Base-by-base conservation (phyloP, 2,888 invertebrate genomes). In the Phyto melanocephala region DNA sequence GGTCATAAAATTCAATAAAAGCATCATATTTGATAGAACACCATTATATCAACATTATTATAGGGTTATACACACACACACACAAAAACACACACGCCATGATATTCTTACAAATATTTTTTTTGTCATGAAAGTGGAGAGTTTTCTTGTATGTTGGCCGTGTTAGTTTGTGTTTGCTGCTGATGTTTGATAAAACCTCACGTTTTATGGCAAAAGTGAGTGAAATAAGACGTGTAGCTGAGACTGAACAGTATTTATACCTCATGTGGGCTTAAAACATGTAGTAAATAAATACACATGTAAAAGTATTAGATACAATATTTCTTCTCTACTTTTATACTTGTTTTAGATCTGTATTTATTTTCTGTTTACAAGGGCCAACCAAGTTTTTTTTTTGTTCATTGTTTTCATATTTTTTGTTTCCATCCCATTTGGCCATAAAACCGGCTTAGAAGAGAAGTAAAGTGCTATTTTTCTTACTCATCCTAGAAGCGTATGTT, bases 1-100 rank as follows among this genome's bases (percentile, higher is more conserved):
- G 80, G 80, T 67, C 82, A 82, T 82, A 82, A 82, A 82, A 82
- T 82, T 82, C 82, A 82, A 80, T 82, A 82, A 82, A 82, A 82
- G 75, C 82, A 80, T 82, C 82, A 82, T 82, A 79, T 82, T 82
- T 82, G 80, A 82, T 82, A 71, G 71, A 80, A 80, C 75, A 76
- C 60, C 80, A 82, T 80, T 82, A 71, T 82, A 71, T 67, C 70
- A 75, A 71, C 65, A 79, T 82, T 79, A 82, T 79, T 65, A 54
- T 71, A 82, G 40, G 75, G 58, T 45, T 63, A 28, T 42, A 58
- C n/a, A 56, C 47, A 58, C 20, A 40, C 37, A 76, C 28, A 40
- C 20, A 37, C 50, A n/a, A n/a, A n/a, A n/a, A 22, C 47, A 13
- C 1, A 24, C 40, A 40, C 40, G 10, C 13, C 2, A n/a, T n/a